phyloP scores from a whole-genome alignment of 2,113 vertebrate genomes.

The Drymodes brunneopygia region DNA sequence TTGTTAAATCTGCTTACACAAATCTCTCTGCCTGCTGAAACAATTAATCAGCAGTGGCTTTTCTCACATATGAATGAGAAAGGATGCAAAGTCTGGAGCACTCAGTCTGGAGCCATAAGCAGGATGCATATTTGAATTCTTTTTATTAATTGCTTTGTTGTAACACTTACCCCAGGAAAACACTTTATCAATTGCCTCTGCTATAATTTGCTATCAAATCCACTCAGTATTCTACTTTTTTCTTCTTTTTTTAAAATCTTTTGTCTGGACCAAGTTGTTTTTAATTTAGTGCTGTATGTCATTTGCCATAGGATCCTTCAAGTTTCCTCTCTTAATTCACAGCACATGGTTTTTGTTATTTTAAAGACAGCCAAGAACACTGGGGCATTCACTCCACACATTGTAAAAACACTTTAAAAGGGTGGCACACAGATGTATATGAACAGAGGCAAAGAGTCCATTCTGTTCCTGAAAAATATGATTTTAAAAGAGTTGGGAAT shows the following conservation, averaged over 20 bases:
- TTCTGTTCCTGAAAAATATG: background rate
- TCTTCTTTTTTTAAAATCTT: background rate
- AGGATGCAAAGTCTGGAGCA: background rate
- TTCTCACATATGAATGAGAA: background rate
- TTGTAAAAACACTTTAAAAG: constrained; percentile 60
- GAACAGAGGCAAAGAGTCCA: background rate
- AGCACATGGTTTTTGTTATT: constrained; percentile 71
- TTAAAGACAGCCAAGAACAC: constrained; percentile 39
- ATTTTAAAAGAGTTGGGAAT: background rate
- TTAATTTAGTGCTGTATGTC: constrained; percentile 66
- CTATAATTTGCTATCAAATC: constrained; percentile 26
- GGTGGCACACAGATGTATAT: background rate
- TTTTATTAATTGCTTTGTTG: constrained; percentile 66
- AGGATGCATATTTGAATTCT: constrained; percentile 39
- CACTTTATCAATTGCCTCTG: constrained; percentile 46
- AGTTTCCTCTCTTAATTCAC: constrained; percentile 58
- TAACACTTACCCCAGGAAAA: constrained; percentile 45
- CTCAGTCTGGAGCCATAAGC: background rate
- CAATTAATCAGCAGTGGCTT: background rate
- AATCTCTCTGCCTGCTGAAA: background rate
- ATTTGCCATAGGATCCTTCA: constrained; percentile 65
- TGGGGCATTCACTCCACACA: constrained; percentile 42
- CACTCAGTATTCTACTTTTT: background rate
- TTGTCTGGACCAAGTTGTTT: constrained; percentile 64
- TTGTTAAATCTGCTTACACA: background rate